phyloP scores from a whole-genome alignment of 2,888 invertebrate genomes.

The Torymus auratus region DNA sequence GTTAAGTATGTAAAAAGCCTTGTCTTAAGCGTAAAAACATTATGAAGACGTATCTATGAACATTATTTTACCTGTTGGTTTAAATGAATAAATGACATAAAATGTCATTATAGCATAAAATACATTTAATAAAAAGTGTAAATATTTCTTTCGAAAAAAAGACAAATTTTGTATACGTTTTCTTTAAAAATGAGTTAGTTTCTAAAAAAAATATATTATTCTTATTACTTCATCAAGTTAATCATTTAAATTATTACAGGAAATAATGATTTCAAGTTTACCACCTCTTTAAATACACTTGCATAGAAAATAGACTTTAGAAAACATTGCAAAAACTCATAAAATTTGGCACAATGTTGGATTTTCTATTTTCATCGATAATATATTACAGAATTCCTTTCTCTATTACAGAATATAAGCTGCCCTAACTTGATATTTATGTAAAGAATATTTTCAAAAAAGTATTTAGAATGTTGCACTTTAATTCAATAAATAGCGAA shows the following conservation, averaged over 20 bases:
- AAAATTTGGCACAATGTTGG: background rate
- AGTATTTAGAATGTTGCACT: constrained; percentile 12
- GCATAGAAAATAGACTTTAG: background rate
- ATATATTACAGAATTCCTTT: constrained; percentile 4
- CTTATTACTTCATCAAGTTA: background rate
- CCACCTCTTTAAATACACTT: background rate
- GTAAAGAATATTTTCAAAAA: constrained; percentile 7
- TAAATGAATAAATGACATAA: no score
- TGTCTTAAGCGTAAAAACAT: background rate
- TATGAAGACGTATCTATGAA: background rate
- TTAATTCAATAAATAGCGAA: constrained; percentile 12
- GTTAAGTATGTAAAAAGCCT: background rate
- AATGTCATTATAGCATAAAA: no score
- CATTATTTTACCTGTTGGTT: background rate
- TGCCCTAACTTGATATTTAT: constrained; percentile 24
- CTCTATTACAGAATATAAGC: constrained; percentile 30
- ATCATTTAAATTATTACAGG: no score
- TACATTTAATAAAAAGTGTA: no score
- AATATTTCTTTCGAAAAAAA: no score
- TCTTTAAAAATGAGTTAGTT: no score
- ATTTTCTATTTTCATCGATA: constrained; percentile 13
- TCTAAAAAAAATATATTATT: background rate
- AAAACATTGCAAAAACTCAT: background rate
- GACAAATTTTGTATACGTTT: no score
- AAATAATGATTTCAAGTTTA: constrained; percentile 9